Conservation (phyloP, 2,888 invertebrate species). For the Anthrax anthrax region DNA sequence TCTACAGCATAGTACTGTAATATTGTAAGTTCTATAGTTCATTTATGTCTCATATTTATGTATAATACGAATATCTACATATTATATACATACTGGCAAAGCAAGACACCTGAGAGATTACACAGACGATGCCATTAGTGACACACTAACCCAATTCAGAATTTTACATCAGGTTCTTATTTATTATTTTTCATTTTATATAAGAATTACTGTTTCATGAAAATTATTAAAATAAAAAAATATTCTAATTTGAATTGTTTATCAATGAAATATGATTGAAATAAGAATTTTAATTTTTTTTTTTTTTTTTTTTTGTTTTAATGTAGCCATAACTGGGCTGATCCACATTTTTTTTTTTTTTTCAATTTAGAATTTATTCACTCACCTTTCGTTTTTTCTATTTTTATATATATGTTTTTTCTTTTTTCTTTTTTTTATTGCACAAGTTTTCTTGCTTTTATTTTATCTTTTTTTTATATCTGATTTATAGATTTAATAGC, state of each 20-base stretch:
- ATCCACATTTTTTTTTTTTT: slow-evolving; percentile 2
- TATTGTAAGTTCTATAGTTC: not conserved
- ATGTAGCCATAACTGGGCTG: not conserved
- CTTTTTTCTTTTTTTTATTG: not conserved
- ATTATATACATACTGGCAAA: not conserved
- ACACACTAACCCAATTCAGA: slow-evolving; percentile 5
- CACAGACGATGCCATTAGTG: slow-evolving; percentile 3
- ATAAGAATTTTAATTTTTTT: no score
- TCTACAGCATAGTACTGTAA: no score
- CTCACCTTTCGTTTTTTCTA: slow-evolving; percentile 1
- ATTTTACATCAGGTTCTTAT: not conserved
- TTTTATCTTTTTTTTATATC: no score
- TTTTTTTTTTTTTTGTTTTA: no score
- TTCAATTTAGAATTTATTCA: not conserved
- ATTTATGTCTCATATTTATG: no score
- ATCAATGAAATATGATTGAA: no score
- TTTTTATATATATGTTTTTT: not conserved
- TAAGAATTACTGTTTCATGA: not conserved
- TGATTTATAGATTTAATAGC: not conserved
- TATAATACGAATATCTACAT: no score
- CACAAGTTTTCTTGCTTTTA: not conserved
- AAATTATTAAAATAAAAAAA: not conserved
- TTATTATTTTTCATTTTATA: no score
- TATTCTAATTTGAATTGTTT: not conserved
- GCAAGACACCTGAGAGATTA: slow-evolving; percentile 5